phyloP scores from a whole-genome alignment of 2,888 invertebrate species.

The Asteroscopus sphinx region DNA sequence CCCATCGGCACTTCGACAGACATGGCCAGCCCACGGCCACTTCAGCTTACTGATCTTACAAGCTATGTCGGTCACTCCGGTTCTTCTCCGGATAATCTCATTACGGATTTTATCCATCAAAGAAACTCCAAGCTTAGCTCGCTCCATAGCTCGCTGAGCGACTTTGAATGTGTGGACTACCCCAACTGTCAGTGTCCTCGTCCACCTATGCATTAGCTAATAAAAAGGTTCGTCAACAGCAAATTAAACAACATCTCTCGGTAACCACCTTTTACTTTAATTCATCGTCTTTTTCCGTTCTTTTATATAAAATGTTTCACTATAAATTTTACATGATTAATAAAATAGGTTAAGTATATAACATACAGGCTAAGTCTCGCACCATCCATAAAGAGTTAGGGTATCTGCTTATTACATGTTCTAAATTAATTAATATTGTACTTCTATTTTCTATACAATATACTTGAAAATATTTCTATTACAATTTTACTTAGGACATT shows the following conservation, averaged over 20 bases:
- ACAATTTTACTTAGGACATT: constrained; percentile 21
- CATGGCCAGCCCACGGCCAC: too few species aligned
- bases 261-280: constrained; percentile 78
- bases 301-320: constrained; percentile 61
- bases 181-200: too few species aligned
- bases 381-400: constrained; percentile 48
- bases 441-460: constrained; percentile 27
- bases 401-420: constrained; percentile 34
- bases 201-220: too few species aligned
- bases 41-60: too few species aligned
- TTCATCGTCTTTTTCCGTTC: constrained; percentile 64
- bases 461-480: constrained; percentile 36
- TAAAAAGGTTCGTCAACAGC: not conserved
- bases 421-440: constrained; percentile 35
- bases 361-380: constrained; percentile 55
- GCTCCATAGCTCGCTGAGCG: too few species aligned
- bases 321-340: constrained; percentile 58
- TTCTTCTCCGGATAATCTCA: too few species aligned
- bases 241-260: constrained; percentile 69
- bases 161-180: too few species aligned
- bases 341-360: constrained; percentile 57
- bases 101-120: too few species aligned
- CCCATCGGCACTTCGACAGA: too few species aligned
- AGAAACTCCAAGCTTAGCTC: too few species aligned
- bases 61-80: too few species aligned